Evolutionary conservation across 2,888 invertebrate species (phyloP).

Genomic region (Gnatocerus cornutus): DNA sequence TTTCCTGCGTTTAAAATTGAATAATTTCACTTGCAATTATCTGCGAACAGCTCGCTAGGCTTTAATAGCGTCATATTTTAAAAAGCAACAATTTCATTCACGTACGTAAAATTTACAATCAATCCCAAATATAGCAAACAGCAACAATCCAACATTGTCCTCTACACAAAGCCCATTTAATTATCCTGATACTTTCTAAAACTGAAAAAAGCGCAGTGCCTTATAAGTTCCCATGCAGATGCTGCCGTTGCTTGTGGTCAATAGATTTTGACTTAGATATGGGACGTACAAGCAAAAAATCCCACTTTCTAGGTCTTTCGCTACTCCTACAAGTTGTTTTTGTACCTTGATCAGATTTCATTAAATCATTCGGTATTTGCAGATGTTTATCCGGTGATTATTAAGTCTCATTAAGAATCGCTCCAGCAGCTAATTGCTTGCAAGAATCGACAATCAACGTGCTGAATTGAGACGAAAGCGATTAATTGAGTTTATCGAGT

Average conservation of each 20-base stretch:
- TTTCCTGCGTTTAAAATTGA: not conserved
- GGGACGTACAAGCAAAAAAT: conserved; percentile 33
- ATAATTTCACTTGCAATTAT: conserved; percentile 8
- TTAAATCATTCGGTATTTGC: conserved; percentile 44
- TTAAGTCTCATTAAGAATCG: conserved; percentile 47
- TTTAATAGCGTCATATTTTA: conserved; percentile 6
- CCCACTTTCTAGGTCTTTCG: conserved; percentile 41
- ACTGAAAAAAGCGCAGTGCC: conserved; percentile 26
- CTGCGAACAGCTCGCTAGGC: conserved; percentile 2
- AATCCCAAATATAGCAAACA: conserved; percentile 61
- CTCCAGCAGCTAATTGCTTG: conserved; percentile 46
- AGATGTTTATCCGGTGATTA: conserved; percentile 49
- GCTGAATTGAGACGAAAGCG: conserved; percentile 33
- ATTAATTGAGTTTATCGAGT: conserved; percentile 32
- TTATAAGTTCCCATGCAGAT: conserved; percentile 36
- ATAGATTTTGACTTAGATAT: conserved; percentile 38
- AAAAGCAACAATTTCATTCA: conserved; percentile 53
- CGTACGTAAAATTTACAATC: conserved; percentile 55
- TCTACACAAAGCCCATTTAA: conserved; percentile 63
- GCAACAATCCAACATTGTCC: conserved; percentile 55
- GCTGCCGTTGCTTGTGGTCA: conserved; percentile 31
- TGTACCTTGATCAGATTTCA: conserved; percentile 41
- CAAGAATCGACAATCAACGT: conserved; percentile 38
- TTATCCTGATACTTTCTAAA: conserved; percentile 64
- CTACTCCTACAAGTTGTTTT: conserved; percentile 43